Evolutionary conservation across 2,797 vertebrate genomes (phyloP).

Genomic region (Parotocinclus haroldoi): DNA sequence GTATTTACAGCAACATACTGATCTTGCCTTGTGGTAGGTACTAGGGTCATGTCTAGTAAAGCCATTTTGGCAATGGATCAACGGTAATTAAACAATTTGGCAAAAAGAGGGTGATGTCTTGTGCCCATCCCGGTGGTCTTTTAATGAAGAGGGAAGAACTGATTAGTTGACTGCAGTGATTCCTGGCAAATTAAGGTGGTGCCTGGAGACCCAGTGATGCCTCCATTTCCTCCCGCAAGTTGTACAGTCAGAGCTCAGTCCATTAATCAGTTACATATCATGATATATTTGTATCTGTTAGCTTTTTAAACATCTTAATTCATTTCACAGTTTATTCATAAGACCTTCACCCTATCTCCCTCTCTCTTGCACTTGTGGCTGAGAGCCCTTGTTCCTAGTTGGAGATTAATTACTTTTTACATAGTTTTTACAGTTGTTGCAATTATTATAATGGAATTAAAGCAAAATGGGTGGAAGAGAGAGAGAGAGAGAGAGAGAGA

Average conservation of each 20-base stretch:
- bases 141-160: constrained; percentile 57
- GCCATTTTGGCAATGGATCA: constrained; percentile 77
- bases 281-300: constrained; percentile 48
- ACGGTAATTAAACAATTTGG: constrained; percentile 76
- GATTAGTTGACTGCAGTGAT: constrained; percentile 44
- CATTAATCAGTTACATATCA: constrained; percentile 59
- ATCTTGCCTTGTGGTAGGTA: constrained; percentile 63
- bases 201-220: constrained; percentile 15
- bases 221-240: constrained; percentile 48
- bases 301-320: constrained; percentile 53
- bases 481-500: constrained; percentile 12
- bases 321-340: constrained; percentile 48
- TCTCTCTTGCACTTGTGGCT: constrained; percentile 33
- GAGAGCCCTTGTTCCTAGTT: constrained; percentile 47
- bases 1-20: constrained; percentile 67
- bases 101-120: constrained; percentile 55
- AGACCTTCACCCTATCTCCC: constrained; percentile 25
- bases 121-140: constrained; percentile 59
- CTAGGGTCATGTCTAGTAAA: constrained; percentile 62
- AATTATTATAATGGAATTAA: constrained; percentile 53
- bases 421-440: constrained; percentile 56
- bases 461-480: constrained; percentile 48
- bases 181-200: constrained; percentile 28
- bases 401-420: constrained; percentile 69
- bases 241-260: constrained; percentile 50